Percentiles rank a stretch among this genome's conserved stretches.
Conservation (phyloP, 1,140 invertebrate genomes). For the Sinella curviseta region DNA sequence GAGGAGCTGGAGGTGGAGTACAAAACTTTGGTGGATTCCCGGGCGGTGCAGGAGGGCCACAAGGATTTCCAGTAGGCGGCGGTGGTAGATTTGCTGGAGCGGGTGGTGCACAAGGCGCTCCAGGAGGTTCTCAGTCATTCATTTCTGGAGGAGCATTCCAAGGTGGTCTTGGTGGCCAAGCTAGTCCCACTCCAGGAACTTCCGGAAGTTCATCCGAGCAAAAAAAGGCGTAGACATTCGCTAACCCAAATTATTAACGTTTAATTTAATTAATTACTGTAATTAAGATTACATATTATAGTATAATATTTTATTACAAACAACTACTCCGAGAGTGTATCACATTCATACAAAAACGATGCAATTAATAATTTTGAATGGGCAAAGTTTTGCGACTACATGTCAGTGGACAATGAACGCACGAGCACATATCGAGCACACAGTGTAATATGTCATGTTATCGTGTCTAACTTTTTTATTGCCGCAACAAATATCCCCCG, state of each 20-base stretch:
- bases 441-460: neutral
- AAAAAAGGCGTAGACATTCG: constrained; percentile 2
- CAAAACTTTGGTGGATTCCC: neutral
- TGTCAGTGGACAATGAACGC: neutral
- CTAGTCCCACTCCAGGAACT: neutral
- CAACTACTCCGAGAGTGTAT: neutral
- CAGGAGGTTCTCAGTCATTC: neutral
- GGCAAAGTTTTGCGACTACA: neutral
- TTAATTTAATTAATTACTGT: neutral
- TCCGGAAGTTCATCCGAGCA: neutral
- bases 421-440: neutral
- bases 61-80: neutral
- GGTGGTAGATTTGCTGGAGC: neutral
- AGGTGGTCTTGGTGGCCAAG: neutral
- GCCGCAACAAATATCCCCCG: neutral
- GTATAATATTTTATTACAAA: constrained; percentile 1
- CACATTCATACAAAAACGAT: constrained; percentile 17
- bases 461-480: neutral
- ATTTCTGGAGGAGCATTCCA: neutral
- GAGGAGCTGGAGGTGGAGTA: neutral
- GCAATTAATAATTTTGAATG: constrained; percentile 20
- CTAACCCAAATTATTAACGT: neutral
- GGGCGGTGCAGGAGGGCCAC: neutral
- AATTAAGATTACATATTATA: neutral
- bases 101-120: neutral